Percentiles rank a stretch among this genome's conserved stretches.
These are phyloP conservation scores for Platorchestia sp. DNA, from an alignment of 1,140 invertebrate genomes.

Conservation along the genomic window DNA sequence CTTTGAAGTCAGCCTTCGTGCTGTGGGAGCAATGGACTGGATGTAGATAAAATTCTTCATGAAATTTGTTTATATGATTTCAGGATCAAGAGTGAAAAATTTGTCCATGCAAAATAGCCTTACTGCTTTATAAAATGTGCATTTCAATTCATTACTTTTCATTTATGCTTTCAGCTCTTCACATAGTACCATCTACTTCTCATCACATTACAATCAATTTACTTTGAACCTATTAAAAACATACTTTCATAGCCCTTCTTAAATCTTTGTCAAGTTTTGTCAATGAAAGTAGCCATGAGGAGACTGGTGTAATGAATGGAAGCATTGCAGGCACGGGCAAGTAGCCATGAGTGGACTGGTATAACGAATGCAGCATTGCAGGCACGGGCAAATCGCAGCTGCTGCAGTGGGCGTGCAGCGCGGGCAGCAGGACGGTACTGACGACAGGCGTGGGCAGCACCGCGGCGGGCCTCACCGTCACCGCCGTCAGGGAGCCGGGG, in stretches of 20 bases:
- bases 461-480: constrained; percentile 89
- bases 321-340: constrained; percentile 79
- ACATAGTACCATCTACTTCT: neutral
- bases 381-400: constrained; percentile 90
- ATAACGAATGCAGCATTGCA: constrained; percentile 65
- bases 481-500: constrained; percentile 77
- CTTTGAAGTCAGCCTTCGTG: no score
- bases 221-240: neutral
- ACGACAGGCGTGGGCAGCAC: constrained; percentile 90
- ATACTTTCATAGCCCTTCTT: neutral
- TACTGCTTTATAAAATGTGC: neutral
- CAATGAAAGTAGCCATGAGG: neutral
- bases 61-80: no score
- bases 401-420: constrained; percentile 81
- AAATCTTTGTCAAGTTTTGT: neutral
- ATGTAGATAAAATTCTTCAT: no score
- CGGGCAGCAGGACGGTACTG: constrained; percentile 83
- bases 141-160: neutral
- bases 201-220: neutral
- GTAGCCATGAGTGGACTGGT: no score
- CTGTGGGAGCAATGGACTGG: no score
- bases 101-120: no score
- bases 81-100: neutral
- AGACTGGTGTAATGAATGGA: neutral
- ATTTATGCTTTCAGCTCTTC: neutral